phyloP scores from a whole-genome alignment of 2,888 invertebrate genomes.

The Heliconius ismenius region DNA sequence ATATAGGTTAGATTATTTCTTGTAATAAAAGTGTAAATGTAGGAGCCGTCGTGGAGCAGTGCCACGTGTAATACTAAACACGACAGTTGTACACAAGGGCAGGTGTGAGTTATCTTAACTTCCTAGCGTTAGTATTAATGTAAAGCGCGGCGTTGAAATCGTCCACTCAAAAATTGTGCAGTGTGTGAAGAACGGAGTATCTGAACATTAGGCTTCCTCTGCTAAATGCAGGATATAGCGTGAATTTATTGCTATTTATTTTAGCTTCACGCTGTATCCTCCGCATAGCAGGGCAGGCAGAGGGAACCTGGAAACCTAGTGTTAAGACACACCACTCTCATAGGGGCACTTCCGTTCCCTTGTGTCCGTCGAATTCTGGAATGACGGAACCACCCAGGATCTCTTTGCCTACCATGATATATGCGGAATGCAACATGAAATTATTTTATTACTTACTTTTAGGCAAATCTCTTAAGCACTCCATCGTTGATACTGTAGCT shows the following conservation, averaged over 20 bases:
- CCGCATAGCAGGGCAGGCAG: too few species aligned
- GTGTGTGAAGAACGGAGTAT: not conserved
- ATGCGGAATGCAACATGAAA: too few species aligned
- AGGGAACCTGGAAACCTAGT: too few species aligned
- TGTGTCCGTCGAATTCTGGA: too few species aligned
- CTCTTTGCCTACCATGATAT: too few species aligned
- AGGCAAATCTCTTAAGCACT: slow-evolving; percentile 64
- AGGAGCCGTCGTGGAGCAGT: too few species aligned
- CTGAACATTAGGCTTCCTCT: not conserved
- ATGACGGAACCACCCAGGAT: too few species aligned
- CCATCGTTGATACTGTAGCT: slow-evolving; percentile 72
- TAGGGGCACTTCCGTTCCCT: too few species aligned
- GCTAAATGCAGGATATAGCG: not conserved
- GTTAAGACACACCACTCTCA: too few species aligned
- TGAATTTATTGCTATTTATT: not conserved
- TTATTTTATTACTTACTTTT: slow-evolving; percentile 54
- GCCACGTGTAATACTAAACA: too few species aligned
- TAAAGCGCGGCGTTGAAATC: not conserved
- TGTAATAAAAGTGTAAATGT: too few species aligned
- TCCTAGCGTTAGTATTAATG: not conserved
- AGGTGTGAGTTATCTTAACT: not conserved
- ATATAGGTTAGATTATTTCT: too few species aligned
- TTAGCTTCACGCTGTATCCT: not conserved
- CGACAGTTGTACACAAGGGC: not conserved
- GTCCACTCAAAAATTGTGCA: not conserved